Evolutionary conservation across 2,888 invertebrate genomes (phyloP).

Genomic region (Agonopterix heracliana): DNA sequence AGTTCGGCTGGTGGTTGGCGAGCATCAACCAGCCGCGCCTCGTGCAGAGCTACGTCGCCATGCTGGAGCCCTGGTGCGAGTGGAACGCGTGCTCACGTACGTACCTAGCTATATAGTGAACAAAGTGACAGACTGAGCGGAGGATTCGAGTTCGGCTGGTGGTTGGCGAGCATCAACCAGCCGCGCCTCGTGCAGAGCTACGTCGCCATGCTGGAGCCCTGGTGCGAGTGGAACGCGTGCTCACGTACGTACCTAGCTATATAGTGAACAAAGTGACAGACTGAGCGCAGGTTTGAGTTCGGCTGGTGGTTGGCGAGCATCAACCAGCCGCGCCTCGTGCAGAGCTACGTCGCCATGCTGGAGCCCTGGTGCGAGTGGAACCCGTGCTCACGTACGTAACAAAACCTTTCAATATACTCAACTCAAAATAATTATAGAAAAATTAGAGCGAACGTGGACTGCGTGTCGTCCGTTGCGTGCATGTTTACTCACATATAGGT

Average conservation of each 20-base stretch:
- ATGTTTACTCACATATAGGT: too few species aligned
- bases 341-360: slow-evolving; percentile 87
- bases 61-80: slow-evolving; percentile 89
- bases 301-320: slow-evolving; percentile 90
- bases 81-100: slow-evolving; percentile 88
- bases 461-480: too few species aligned
- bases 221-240: slow-evolving; percentile 91
- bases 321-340: slow-evolving; percentile 87
- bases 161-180: slow-evolving; percentile 87
- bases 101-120: too few species aligned
- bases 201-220: slow-evolving; percentile 83
- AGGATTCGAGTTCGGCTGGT: slow-evolving; percentile 88
- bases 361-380: slow-evolving; percentile 92
- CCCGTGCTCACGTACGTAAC: slow-evolving; percentile 80
- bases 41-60: slow-evolving; percentile 87
- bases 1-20: slow-evolving; percentile 91
- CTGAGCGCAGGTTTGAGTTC: slow-evolving; percentile 86
- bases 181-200: slow-evolving; percentile 90
- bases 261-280: too few species aligned
- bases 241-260: too few species aligned
- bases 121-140: slow-evolving; percentile 85
- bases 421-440: too few species aligned
- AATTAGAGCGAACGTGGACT: too few species aligned
- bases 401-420: neutral
- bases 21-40: slow-evolving; percentile 86